A percentile compares a stretch with the other conserved stretches of the same genome.
Evolutionary conservation across 2,113 vertebrate species (phyloP).

Genomic region (Pholis gunnellus): DNA sequence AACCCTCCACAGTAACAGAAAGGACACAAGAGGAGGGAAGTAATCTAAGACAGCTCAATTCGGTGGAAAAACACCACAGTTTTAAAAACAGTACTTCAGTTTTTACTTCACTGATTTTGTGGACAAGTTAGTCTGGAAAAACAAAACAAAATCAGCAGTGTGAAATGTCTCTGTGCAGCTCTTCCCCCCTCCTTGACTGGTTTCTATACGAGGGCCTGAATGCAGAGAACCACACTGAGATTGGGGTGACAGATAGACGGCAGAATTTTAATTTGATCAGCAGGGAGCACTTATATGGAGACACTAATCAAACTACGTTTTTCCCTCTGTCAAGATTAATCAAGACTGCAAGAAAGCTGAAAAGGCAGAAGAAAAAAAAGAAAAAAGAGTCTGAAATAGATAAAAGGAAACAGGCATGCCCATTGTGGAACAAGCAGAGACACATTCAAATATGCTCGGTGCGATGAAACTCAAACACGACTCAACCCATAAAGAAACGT

Average conservation of each 20-base stretch:
- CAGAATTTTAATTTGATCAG: slow-evolving; percentile 72
- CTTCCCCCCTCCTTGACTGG: not conserved
- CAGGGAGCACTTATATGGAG: slow-evolving; percentile 59
- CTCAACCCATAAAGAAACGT: slow-evolving; percentile 12
- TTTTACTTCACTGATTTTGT: not conserved
- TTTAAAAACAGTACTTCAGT: not conserved
- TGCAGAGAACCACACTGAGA: slow-evolving; percentile 43
- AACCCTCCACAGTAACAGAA: slow-evolving; percentile 8
- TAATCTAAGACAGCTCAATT: not conserved
- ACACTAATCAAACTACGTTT: slow-evolving; percentile 72
- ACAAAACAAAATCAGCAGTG: not conserved
- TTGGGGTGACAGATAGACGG: slow-evolving; percentile 56
- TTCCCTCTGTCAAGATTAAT: slow-evolving; percentile 66
- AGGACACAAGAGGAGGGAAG: slow-evolving; percentile 1
- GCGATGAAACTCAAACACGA: slow-evolving; percentile 25
- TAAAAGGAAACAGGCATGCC: slow-evolving; percentile 52
- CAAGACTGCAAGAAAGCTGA: slow-evolving; percentile 60
- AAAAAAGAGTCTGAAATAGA: slow-evolving; percentile 35
- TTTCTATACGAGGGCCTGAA: slow-evolving; percentile 18
- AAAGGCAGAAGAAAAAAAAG: slow-evolving; percentile 51
- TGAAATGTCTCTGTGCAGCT: slow-evolving; percentile 9
- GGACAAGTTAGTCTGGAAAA: not conserved
- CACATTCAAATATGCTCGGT: slow-evolving; percentile 11
- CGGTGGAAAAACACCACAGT: not conserved
- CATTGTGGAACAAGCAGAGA: slow-evolving; percentile 16